Evolutionary conservation across 1,140 invertebrate species (phyloP), one percentile per base, ranked within the genome.

Genomic region (Aphidius ervi): DNA sequence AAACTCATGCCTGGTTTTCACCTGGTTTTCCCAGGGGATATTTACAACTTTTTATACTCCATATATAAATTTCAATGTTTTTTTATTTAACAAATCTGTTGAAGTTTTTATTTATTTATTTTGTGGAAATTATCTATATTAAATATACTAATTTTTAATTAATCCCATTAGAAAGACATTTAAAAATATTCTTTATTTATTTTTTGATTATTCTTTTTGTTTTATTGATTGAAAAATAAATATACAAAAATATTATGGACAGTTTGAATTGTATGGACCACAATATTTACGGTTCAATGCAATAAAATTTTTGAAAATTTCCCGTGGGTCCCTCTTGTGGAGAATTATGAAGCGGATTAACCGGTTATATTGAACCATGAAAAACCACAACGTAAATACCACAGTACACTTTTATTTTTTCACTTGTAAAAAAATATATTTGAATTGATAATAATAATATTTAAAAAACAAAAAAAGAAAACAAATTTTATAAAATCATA

Each of bases 351-450:
- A 67, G 68, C 67, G 65, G 53, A 64, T 63, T 68, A 72, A 31
- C 23, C 65, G 67, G 63, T 72, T 73, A 75, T 73, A 74, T 75
- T 68, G 71, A 72, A 64, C 70, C 69, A 74, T 74, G 67, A 69
- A 55, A 16, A 31, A 31, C 23, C 23, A 31, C 23, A 16, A 16
- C 16, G 16, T 16, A 16, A 16, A 16, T 16, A 16, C 16, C 16
- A 31, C 23, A 31, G 23, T 31, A 31, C 23, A 31, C 2, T 31
- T 31, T 31, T 31, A 31, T 31, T 31, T 31, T 31, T 31, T 31
- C 23, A 31, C 4, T 31, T 31, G 23, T 31, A 31, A 31, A 31
- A 31, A 31, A 31, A 31, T 31, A 31, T 31, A 31, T 31, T 31
- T 31, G 4, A 31, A 31, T 31, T 31, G 23, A 31, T 31, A 31